Percentiles rank a stretch among this genome's conserved stretches.
Conservation (phyloP, 1,140 invertebrate species). For the Maconellicoccus hirsutus region DNA sequence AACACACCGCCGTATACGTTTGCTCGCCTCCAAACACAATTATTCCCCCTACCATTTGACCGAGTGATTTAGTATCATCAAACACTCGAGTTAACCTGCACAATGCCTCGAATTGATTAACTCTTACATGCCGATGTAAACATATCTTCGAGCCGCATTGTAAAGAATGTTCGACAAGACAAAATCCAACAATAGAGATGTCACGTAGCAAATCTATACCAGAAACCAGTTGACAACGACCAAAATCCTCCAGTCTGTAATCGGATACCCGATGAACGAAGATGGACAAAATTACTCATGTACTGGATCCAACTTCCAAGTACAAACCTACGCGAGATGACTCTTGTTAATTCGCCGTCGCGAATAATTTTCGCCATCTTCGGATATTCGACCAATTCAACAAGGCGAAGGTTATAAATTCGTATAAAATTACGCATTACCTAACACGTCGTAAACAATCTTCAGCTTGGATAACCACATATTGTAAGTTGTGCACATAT, state of each 20-base stretch:
- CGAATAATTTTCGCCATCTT: background rate
- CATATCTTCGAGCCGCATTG: too few species aligned
- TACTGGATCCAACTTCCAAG: too few species aligned
- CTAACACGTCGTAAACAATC: background rate
- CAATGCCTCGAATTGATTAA: too few species aligned
- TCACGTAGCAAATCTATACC: background rate
- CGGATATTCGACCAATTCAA: background rate
- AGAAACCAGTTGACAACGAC: conserved; percentile 1
- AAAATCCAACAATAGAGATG: background rate
- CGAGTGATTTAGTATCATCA: background rate
- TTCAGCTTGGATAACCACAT: background rate
- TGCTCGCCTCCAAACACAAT: background rate
- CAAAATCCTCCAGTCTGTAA: background rate
- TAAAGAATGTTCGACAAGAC: too few species aligned
- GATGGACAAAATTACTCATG: too few species aligned
- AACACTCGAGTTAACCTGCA: too few species aligned
- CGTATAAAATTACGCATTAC: background rate
- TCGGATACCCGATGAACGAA: too few species aligned
- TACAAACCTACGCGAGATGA: background rate
- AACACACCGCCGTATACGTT: background rate
- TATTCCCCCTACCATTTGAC: background rate
- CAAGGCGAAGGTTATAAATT: background rate
- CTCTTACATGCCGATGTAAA: too few species aligned
- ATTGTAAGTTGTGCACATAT: too few species aligned
- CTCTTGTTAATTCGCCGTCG: too few species aligned